Percentiles rank a stretch among this genome's conserved stretches.
Evolutionary conservation across 2,797 vertebrate genomes (phyloP).

Genomic region (Tenualosa ilisha): DNA sequence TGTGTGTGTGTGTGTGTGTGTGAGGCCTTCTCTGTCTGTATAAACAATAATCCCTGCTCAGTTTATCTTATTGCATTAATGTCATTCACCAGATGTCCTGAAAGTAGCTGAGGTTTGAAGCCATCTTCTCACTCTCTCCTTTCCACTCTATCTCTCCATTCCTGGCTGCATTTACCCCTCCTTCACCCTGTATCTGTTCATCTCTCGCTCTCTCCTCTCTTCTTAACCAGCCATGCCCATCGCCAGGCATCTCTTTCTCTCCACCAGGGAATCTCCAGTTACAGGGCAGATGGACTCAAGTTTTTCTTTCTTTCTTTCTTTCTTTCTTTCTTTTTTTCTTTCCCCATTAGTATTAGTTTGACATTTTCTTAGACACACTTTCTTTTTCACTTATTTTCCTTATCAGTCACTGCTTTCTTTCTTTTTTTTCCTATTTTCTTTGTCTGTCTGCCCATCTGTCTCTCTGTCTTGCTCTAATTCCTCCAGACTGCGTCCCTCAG

Average conservation of each 20-base stretch:
- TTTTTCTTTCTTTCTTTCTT: neutral
- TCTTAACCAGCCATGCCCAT: constrained; percentile 1
- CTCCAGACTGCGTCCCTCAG: neutral
- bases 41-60: too few relatives aligned
- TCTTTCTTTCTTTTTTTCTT: neutral
- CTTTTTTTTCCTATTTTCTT: neutral
- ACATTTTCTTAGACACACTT: neutral
- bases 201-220: neutral
- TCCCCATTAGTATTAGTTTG: too few relatives aligned
- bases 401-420: too few relatives aligned
- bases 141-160: neutral
- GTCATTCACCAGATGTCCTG: neutral
- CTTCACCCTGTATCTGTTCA: neutral
- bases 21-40: too few relatives aligned
- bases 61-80: neutral
- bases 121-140: neutral
- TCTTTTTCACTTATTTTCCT: neutral
- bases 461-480: neutral
- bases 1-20: too few relatives aligned
- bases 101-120: neutral
- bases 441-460: neutral
- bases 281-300: neutral
- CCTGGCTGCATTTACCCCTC: constrained; percentile 16
- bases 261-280: neutral
- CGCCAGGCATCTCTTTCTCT: neutral